Evolutionary conservation across 2,888 invertebrate species (phyloP).

Genomic region (Hyposoter didymator): DNA sequence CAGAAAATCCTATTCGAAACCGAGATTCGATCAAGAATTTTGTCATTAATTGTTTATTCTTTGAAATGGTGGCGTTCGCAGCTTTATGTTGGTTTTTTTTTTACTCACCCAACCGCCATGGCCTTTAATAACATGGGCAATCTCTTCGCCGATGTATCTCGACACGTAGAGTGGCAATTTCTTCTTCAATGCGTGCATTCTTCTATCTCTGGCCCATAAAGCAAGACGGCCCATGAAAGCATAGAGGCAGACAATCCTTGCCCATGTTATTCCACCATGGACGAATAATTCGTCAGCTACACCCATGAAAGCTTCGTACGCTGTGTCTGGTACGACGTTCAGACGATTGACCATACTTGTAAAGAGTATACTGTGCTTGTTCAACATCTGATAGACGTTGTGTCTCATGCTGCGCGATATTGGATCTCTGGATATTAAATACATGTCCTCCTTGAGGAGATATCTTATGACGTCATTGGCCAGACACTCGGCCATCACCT

Average conservation of each 20-base stretch:
- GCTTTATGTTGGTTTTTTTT: neutral
- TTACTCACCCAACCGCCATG: constrained; percentile 84
- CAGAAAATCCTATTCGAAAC: no score
- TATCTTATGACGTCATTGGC: constrained; percentile 82
- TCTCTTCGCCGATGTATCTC: constrained; percentile 83
- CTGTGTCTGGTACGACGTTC: constrained; percentile 83
- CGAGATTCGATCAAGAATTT: neutral
- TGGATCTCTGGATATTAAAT: constrained; percentile 82
- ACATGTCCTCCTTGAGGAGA: constrained; percentile 82
- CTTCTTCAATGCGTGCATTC: constrained; percentile 80
- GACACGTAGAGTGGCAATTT: constrained; percentile 83
- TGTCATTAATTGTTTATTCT: neutral
- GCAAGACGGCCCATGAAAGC: constrained; percentile 84
- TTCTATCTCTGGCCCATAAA: constrained; percentile 82
- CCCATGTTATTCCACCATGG: constrained; percentile 83
- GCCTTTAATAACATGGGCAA: constrained; percentile 83
- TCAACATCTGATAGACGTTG: constrained; percentile 84
- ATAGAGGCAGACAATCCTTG: constrained; percentile 83
- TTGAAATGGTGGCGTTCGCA: neutral
- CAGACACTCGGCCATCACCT: constrained; percentile 80
- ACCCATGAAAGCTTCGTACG: constrained; percentile 82
- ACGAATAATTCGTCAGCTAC: constrained; percentile 85
- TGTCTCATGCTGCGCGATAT: constrained; percentile 83
- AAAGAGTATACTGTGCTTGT: constrained; percentile 84
- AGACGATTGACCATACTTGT: constrained; percentile 84